Evolutionary conservation across 1,140 invertebrate species (phyloP).

Genomic region (Drosophila kanapiae): DNA sequence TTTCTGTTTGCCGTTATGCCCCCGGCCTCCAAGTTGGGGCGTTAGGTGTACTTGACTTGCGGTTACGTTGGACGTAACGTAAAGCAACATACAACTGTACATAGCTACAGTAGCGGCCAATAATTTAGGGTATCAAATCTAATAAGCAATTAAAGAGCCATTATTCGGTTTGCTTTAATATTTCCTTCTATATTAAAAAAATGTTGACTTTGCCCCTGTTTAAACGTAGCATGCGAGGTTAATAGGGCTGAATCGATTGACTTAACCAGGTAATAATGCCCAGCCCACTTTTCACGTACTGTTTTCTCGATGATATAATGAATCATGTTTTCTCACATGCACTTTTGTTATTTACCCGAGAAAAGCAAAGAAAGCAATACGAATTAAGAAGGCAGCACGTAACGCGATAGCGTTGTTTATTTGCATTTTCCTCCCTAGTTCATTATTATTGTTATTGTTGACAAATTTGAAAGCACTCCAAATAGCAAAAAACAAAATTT

Average conservation of each 20-base stretch:
- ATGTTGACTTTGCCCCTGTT: neutral
- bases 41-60: conserved; percentile 51
- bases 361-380: conserved; percentile 18
- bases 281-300: conserved; percentile 7
- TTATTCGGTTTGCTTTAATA: neutral
- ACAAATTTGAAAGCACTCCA: conserved; percentile 27
- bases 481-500: conserved; percentile 32
- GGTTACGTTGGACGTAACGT: conserved; percentile 25
- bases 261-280: neutral
- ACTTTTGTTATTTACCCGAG: conserved; percentile 22
- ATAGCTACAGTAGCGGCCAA: too few species aligned
- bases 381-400: conserved; percentile 35
- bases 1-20: conserved; percentile 39
- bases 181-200: neutral
- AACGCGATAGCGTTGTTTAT: conserved; percentile 58
- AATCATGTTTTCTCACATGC: conserved; percentile 1
- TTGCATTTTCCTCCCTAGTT: conserved; percentile 39
- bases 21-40: conserved; percentile 20
- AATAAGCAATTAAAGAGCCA: too few species aligned
- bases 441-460: conserved; percentile 35
- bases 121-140: too few species aligned
- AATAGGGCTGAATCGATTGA: neutral
- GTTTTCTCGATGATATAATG: conserved; percentile 1
- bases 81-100: neutral
- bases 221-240: neutral